These are phyloP conservation scores for Ectemnius lituratus DNA, from an alignment of 2,888 invertebrate genomes.

Conservation along the genomic window DNA sequence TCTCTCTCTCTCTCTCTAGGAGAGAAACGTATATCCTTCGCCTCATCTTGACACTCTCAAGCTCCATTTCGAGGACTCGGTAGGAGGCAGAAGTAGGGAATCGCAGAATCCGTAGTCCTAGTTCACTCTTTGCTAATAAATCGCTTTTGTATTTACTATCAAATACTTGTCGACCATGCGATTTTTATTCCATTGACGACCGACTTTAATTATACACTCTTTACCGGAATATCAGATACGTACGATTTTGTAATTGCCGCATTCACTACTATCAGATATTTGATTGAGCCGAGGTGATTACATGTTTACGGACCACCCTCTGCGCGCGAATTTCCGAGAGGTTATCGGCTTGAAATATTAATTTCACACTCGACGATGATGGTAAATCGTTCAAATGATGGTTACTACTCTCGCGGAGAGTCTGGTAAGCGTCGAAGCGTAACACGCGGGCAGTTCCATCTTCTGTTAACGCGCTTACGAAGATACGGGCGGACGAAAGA, in stretches of 20 bases:
- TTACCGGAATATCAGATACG: too few relatives aligned
- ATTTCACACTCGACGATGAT: background rate
- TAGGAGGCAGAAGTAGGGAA: background rate
- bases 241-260: too few relatives aligned
- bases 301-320: too few relatives aligned
- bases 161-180: background rate
- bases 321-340: too few relatives aligned
- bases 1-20: conserved; percentile 16
- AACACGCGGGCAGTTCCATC: background rate
- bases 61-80: conserved; percentile 50
- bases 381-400: background rate
- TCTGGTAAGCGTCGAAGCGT: background rate
- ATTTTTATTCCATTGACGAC: background rate
- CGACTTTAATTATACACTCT: too few relatives aligned
- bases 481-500: too few relatives aligned
- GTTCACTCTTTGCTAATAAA: background rate
- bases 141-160: background rate
- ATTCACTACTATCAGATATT: background rate
- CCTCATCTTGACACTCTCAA: conserved; percentile 45
- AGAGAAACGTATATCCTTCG: conserved; percentile 26
- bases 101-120: background rate
- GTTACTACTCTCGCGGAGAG: background rate
- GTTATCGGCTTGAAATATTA: background rate
- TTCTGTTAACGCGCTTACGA: background rate
- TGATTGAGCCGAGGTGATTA: background rate